Evolutionary conservation across 1,140 invertebrate species (phyloP).

Genomic region (Drosophila sturtevanti): DNA sequence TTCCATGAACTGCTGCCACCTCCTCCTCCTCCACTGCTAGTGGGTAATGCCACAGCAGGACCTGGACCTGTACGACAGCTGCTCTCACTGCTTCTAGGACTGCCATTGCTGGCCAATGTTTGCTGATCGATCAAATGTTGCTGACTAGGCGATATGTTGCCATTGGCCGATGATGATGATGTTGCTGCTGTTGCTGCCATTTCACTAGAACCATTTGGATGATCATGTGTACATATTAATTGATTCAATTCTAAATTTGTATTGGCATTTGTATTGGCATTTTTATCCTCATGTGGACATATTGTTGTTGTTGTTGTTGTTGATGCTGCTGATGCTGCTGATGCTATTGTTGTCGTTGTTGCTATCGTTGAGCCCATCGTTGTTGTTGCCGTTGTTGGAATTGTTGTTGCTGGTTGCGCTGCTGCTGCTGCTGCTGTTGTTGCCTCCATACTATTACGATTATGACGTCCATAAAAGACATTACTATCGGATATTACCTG

Average conservation of each 20-base stretch:
- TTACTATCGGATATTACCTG: slow-evolving; percentile 82
- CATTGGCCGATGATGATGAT: slow-evolving; percentile 48
- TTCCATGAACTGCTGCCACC: slow-evolving; percentile 60
- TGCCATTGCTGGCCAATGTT: slow-evolving; percentile 58
- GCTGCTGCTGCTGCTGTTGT: neutral
- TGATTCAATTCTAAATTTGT: neutral
- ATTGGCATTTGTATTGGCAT: slow-evolving; percentile 64
- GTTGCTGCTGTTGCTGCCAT: slow-evolving; percentile 20
- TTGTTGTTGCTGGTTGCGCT: slow-evolving; percentile 7
- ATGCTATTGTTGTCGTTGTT: neutral
- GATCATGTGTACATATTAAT: slow-evolving; percentile 22
- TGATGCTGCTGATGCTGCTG: neutral
- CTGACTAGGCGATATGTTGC: slow-evolving; percentile 58
- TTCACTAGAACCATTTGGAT: neutral
- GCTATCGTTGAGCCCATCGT: too few species aligned
- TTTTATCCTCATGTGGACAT: slow-evolving; percentile 53
- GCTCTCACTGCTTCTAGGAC: slow-evolving; percentile 14
- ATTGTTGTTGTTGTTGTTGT: neutral
- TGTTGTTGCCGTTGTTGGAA: neutral
- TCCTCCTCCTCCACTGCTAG: slow-evolving; percentile 17
- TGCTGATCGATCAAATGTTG: slow-evolving; percentile 18
- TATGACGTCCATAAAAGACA: slow-evolving; percentile 78
- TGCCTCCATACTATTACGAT: slow-evolving; percentile 64
- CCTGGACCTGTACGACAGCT: slow-evolving; percentile 12
- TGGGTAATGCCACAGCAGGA: slow-evolving; percentile 14